phyloP scores from a whole-genome alignment of 2,888 invertebrate genomes.

The Sarcophaga rosellei region DNA sequence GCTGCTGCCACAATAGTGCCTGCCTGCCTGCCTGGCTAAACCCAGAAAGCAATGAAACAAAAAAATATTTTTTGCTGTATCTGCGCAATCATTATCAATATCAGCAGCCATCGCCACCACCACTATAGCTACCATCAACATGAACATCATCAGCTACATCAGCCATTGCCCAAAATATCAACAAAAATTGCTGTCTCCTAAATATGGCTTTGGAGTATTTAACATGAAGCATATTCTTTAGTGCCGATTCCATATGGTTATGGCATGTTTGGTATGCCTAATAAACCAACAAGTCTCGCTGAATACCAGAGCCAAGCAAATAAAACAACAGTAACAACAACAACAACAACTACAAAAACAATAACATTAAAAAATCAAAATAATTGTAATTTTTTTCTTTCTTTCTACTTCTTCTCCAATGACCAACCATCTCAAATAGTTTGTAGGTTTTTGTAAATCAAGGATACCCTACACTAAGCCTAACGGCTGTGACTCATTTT shows the following conservation, averaged over 20 bases:
- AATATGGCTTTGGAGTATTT: neutral
- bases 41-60: neutral
- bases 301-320: slow-evolving; percentile 32
- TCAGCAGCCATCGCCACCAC: slow-evolving; percentile 26
- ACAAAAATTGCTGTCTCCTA: neutral
- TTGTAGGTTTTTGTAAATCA: neutral
- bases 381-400: slow-evolving; percentile 61
- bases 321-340: slow-evolving; percentile 3
- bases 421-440: slow-evolving; percentile 37
- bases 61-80: slow-evolving; percentile 27
- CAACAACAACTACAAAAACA: slow-evolving; percentile 8
- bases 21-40: slow-evolving; percentile 42
- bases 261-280: slow-evolving; percentile 58
- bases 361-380: slow-evolving; percentile 50
- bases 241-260: slow-evolving; percentile 7
- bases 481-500: too few species aligned
- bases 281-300: slow-evolving; percentile 66
- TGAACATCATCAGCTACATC: neutral
- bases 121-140: neutral
- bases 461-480: neutral
- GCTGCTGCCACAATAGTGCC: slow-evolving; percentile 14
- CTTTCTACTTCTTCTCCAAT: slow-evolving; percentile 9
- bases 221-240: neutral
- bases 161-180: neutral
- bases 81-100: slow-evolving; percentile 52